These are phyloP conservation scores for Trogon melanurus DNA, from an alignment of 2,113 vertebrate genomes.

Conservation along the genomic window DNA sequence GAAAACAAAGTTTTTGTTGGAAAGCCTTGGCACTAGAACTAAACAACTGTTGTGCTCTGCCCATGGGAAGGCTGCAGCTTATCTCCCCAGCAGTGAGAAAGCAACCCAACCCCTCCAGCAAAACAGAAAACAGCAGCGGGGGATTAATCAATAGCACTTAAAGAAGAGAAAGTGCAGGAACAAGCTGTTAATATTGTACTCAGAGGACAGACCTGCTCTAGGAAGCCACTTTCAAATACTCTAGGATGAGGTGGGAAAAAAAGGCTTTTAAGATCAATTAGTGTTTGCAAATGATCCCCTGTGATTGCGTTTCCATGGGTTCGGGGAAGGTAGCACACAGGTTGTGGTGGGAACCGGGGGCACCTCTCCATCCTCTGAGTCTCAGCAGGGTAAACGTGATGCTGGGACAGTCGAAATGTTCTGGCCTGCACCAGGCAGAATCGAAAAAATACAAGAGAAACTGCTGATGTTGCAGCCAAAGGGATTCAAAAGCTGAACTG, in stretches of 20 bases:
- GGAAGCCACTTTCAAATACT: not conserved
- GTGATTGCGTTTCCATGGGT: not conserved
- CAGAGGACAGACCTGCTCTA: not conserved
- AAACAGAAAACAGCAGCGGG: not conserved
- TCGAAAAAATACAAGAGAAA: not conserved
- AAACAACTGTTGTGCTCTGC: conserved; percentile 40
- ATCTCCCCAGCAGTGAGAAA: not conserved
- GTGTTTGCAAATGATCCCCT: not conserved
- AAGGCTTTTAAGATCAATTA: not conserved
- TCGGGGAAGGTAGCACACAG: not conserved
- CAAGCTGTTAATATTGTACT: not conserved
- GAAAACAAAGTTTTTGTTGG: conserved; percentile 40
- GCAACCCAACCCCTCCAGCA: not conserved
- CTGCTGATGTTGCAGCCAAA: not conserved
- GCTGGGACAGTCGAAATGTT: not conserved
- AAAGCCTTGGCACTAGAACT: conserved; percentile 11
- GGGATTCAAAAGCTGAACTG: conserved; percentile 24
- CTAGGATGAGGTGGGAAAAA: not conserved
- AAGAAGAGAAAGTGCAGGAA: not conserved
- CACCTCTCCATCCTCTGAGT: not conserved
- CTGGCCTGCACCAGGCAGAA: not conserved
- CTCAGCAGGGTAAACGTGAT: not conserved
- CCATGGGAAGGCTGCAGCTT: conserved; percentile 4
- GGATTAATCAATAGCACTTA: not conserved
- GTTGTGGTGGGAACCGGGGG: not conserved